Evolutionary conservation across 1,140 invertebrate species (phyloP), one percentile per base, ranked within the genome.

Genomic region (Drosophila erecta): DNA sequence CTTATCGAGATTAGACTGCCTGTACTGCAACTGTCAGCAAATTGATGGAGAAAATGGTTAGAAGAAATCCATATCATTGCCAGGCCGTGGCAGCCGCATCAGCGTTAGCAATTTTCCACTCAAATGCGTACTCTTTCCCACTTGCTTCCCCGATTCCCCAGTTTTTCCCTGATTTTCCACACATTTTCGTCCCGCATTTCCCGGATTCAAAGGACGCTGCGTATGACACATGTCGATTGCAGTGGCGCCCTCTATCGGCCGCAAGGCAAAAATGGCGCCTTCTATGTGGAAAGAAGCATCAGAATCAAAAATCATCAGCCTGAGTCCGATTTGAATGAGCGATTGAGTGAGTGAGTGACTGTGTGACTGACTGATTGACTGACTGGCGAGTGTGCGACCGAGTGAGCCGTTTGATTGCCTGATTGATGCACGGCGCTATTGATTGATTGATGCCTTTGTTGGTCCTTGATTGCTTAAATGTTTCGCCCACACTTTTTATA

Each of bases 171-270:
- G 22, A 35, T 35, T 62, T 62, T 47, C 2, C 64, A 35, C 20
- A n/a, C 44, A 35, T 44, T 38, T 38, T 40, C 35, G 12, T n/a
- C 37, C 54, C 30, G 53, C 33, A 38, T 55, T 55, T 55, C 22
- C 53, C 20, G 41, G 43, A 57, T 56, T 53, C 59, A 33, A 69
- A 75, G 43, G 64, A 50, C 79, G 30, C 47, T 83, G 80, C 79
- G 80, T 78, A 83, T 83, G 79, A 81, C 79, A 81, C 69, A 81
- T 81, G 79, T 81, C 79, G 79, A 81, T 78, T 78, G 79, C 79
- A 83, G 54, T 81, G 66, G 60, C 66, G 78, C 66, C 79, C 74
- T 60, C 79, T 72, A 73, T 47, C 30, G 56, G 24, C 71, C 64
- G 38, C 53, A 27, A 56, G 74, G 33, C 35, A 55, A 74, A 38